These are phyloP conservation scores for Aurelia aurita DNA, from an alignment of 30 jellyfish, hydroid and myxozoan genomes.

Conservation along the genomic window DNA sequence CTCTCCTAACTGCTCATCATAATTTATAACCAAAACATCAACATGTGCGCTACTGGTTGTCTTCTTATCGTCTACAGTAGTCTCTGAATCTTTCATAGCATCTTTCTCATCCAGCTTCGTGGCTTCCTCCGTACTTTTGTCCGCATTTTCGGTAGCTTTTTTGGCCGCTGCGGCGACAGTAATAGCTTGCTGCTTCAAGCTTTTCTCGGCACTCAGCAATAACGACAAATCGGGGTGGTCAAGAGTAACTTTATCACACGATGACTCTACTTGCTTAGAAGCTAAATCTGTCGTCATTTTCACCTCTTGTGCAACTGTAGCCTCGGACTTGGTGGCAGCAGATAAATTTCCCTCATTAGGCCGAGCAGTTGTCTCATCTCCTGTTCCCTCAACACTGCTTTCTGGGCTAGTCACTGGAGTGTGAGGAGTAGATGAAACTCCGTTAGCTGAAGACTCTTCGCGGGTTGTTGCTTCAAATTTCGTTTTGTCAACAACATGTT, in stretches of 20 bases:
- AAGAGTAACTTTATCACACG: conserved; percentile 5
- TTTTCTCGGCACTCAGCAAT: conserved; percentile 22
- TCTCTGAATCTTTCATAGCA: not conserved
- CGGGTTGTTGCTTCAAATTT: no score
- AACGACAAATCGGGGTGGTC: conserved; percentile 46
- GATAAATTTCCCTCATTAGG: not conserved
- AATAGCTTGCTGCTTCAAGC: not conserved
- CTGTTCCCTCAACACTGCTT: not conserved
- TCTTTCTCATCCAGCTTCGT: not conserved
- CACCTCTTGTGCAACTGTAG: not conserved
- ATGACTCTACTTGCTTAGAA: not conserved
- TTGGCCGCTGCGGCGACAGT: not conserved
- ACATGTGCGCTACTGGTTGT: conserved; percentile 22
- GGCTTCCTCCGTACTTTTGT: not conserved
- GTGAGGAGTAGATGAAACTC: no score
- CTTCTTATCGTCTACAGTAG: not conserved
- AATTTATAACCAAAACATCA: conserved; percentile 50
- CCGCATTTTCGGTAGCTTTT: not conserved
- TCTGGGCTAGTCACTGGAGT: no score
- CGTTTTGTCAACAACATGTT: no score
- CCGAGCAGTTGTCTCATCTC: not conserved
- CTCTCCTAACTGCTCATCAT: conserved; percentile 51
- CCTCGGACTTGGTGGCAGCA: not conserved
- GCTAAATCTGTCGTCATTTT: not conserved
- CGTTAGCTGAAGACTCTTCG: no score